These are phyloP conservation scores for Casuarius casuarius DNA, from an alignment of 2,113 vertebrate genomes.

Conservation along the genomic window DNA sequence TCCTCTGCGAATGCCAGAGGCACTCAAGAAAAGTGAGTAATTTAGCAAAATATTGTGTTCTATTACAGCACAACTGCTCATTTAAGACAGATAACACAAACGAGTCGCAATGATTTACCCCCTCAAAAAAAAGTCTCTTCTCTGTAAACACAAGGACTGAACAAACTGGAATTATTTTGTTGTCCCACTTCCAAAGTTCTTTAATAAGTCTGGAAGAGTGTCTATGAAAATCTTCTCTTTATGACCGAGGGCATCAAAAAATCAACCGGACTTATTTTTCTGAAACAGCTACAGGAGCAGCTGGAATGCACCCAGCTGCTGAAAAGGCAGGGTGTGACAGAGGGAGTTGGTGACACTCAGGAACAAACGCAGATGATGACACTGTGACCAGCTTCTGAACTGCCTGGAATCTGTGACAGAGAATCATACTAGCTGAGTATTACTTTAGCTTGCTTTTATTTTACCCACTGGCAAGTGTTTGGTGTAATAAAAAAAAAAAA, in stretches of 20 bases:
- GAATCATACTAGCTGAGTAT: not conserved
- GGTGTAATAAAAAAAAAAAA: not conserved
- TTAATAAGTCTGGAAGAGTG: not conserved
- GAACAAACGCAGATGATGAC: not conserved
- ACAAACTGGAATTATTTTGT: not conserved
- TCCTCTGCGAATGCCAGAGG: not conserved
- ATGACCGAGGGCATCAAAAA: not conserved
- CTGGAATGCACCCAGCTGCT: rapidly evolving
- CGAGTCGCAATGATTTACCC: not conserved
- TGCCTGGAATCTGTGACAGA: not conserved
- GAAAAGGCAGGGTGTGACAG: not conserved
- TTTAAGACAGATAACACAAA: not conserved
- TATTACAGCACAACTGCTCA: not conserved
- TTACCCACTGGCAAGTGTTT: not conserved
- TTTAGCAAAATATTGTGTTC: not conserved
- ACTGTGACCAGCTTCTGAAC: not conserved
- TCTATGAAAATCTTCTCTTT: not conserved
- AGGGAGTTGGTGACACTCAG: not conserved
- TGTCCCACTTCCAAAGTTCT: not conserved
- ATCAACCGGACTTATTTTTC: not conserved
- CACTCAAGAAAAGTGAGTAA: not conserved
- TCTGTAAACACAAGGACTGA: not conserved
- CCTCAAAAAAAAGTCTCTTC: not conserved
- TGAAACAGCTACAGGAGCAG: not conserved
- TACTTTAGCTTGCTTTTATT: not conserved